Conservation (phyloP, 2,113 vertebrate species). For the Triplophysa dalaica region DNA sequence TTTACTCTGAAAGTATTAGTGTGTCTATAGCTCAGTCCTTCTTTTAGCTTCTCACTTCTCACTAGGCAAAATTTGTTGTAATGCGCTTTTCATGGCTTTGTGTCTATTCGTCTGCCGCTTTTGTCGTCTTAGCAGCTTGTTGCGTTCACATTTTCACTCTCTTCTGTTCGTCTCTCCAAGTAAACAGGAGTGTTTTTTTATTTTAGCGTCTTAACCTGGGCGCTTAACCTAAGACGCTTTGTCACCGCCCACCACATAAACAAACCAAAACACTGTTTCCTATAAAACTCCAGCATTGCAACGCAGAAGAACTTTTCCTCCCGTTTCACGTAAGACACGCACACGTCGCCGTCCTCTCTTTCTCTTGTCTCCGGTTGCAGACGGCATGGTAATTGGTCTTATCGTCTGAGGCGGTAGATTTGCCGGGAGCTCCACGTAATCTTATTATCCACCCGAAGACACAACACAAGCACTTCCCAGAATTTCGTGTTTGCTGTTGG, state of each 20-base stretch:
- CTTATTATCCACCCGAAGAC: conserved; percentile 66
- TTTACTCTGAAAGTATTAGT: neutral
- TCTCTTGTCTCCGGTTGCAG: conserved; percentile 52
- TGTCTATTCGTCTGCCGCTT: conserved; percentile 4
- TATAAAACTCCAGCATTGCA: conserved; percentile 51
- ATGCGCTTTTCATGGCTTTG: conserved; percentile 28
- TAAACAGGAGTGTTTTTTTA: conserved; percentile 27
- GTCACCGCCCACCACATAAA: conserved; percentile 55
- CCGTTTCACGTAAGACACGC: conserved; percentile 60
- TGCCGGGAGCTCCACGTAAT: conserved; percentile 68
- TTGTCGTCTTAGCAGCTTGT: conserved; percentile 15
- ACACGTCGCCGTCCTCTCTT: conserved; percentile 63
- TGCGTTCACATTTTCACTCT: conserved; percentile 1
- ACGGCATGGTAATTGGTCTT: conserved; percentile 73
- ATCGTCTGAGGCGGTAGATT: conserved; percentile 69
- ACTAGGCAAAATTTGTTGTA: conserved; percentile 21
- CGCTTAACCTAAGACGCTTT: conserved; percentile 47
- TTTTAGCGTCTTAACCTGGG: conserved; percentile 48
- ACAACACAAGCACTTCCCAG: conserved; percentile 44
- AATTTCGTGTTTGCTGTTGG: conserved; percentile 38
- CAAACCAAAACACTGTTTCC: conserved; percentile 42
- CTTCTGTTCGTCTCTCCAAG: conserved; percentile 13
- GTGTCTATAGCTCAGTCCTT: neutral
- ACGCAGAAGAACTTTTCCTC: conserved; percentile 54
- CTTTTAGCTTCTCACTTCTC: conserved; percentile 28